Percentiles rank a stretch among this genome's conserved stretches.
Evolutionary conservation across 2,888 invertebrate species (phyloP).

Genomic region (Brachylomia viminalis): DNA sequence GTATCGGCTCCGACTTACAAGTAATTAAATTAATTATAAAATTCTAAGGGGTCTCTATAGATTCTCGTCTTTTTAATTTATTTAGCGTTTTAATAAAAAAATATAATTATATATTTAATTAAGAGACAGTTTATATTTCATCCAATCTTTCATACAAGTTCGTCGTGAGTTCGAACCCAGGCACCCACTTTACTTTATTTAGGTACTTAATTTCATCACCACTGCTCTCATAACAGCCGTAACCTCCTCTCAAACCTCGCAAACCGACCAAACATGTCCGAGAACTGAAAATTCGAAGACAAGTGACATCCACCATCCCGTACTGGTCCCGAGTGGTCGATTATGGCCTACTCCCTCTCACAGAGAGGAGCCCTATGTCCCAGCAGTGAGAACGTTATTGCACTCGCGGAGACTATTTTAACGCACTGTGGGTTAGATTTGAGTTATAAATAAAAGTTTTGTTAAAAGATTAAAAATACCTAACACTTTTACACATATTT

Average conservation of each 20-base stretch:
- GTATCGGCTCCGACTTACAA: background rate
- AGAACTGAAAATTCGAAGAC: background rate
- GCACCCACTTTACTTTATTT: background rate
- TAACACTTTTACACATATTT: too few species aligned
- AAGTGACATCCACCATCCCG: background rate
- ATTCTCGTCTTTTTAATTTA: conserved; percentile 93
- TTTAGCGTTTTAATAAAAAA: conserved; percentile 92
- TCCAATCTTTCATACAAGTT: conserved; percentile 93
- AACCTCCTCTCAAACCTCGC: too few species aligned
- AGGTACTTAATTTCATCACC: background rate
- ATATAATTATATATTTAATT: conserved; percentile 83
- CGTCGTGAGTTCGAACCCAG: background rate
- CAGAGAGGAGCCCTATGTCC: too few species aligned
- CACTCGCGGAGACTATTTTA: too few species aligned
- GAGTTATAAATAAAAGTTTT: too few species aligned
- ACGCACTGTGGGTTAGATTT: too few species aligned
- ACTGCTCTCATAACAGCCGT: background rate
- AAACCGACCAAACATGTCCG: too few species aligned
- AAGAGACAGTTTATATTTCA: conserved; percentile 91
- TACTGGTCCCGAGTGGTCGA: too few species aligned
- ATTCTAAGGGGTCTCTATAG: conserved; percentile 95
- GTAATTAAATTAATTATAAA: conserved; percentile 86
- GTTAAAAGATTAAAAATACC: too few species aligned
- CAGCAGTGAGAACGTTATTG: too few species aligned
- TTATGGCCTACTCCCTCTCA: too few species aligned